Conservation (phyloP, 37 sponge, comb jelly and placozoan species). For the Sycon ciliatum region DNA sequence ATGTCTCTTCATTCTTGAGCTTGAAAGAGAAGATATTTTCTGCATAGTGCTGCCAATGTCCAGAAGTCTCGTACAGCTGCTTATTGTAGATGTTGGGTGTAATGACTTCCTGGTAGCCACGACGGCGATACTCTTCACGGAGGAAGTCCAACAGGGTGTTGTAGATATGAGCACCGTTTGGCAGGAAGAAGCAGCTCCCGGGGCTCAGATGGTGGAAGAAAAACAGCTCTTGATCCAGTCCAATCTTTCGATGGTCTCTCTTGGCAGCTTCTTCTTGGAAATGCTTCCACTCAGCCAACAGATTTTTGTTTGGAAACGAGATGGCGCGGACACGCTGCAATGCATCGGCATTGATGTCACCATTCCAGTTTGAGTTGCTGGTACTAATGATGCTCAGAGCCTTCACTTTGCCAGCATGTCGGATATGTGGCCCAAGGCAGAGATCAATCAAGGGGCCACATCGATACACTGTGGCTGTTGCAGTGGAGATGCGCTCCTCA, state of each 20-base stretch:
- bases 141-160: neutral
- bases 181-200: neutral
- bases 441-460: conserved; percentile 97
- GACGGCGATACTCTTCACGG: neutral
- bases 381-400: conserved; percentile 70
- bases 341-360: conserved; percentile 79
- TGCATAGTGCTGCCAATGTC: conserved; percentile 22
- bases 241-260: conserved; percentile 91
- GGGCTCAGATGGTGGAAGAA: neutral
- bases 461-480: conserved; percentile 95
- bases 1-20: neutral
- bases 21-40: conserved; percentile 2
- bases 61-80: conserved; percentile 16
- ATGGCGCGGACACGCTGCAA: conserved; percentile 93
- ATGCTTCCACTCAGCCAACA: conserved; percentile 91
- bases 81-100: conserved; percentile 14
- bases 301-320: conserved; percentile 91
- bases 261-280: conserved; percentile 98
- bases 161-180: neutral
- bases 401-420: conserved; percentile 94
- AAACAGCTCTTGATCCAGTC: too few species aligned
- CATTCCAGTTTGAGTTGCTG: conserved; percentile 98
- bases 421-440: conserved; percentile 90
- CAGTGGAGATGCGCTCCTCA: conserved; percentile 68
- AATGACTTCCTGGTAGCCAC: neutral